Percentiles rank a stretch among this genome's conserved stretches.
These are phyloP conservation scores for Megaceryle torquata DNA, from an alignment of 2,113 vertebrate genomes.

Conservation along the genomic window DNA sequence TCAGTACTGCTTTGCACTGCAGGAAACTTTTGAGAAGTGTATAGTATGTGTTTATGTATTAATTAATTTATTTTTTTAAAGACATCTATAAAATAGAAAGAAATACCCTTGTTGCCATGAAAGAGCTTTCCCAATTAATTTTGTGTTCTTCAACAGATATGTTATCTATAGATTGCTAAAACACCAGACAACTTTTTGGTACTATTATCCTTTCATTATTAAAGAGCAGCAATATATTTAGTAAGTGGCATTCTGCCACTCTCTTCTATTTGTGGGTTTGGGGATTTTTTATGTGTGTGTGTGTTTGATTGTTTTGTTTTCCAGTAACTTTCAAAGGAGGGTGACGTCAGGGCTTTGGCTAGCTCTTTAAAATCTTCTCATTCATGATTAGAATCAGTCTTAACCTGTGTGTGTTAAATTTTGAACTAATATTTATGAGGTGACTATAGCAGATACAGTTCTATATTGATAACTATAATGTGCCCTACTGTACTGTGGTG, in stretches of 20 bases:
- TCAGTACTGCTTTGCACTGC: background rate
- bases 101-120: background rate
- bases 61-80: background rate
- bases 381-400: background rate
- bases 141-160: background rate
- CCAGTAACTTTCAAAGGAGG: background rate
- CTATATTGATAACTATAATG: background rate
- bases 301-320: background rate
- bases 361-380: background rate
- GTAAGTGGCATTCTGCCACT: background rate
- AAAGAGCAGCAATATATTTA: background rate
- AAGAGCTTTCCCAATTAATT: background rate
- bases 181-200: background rate
- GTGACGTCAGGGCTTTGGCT: background rate
- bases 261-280: background rate
- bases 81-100: background rate
- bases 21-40: background rate
- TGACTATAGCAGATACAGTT: background rate
- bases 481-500: background rate
- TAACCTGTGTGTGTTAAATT: background rate
- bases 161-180: background rate
- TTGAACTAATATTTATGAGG: background rate
- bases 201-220: background rate
- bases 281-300: background rate
- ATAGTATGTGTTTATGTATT: background rate